Conservation (phyloP, 2,797 vertebrate species). For the Tokudaia tokunoshimensis region DNA sequence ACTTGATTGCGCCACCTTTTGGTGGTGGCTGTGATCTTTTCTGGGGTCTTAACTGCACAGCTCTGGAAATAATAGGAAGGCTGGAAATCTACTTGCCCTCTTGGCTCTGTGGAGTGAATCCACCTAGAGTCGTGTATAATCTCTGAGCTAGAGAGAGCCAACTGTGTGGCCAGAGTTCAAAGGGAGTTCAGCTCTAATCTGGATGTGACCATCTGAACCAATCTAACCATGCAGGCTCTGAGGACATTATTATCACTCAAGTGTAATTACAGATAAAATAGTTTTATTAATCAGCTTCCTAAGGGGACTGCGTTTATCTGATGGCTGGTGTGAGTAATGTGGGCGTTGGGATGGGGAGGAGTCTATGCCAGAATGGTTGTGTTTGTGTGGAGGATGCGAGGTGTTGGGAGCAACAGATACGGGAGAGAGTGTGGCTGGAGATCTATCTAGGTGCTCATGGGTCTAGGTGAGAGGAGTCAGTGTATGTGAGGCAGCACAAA, state of each 20-base stretch:
- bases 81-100: constrained; percentile 49
- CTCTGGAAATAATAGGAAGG: constrained; percentile 21
- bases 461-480: not conserved
- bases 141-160: constrained; percentile 70
- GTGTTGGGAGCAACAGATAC: fast-evolving
- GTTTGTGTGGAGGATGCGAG: not conserved
- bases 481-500: fast-evolving
- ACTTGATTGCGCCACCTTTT: not conserved
- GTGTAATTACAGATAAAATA: constrained; percentile 85
- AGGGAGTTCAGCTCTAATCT: constrained; percentile 80
- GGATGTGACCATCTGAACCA: constrained; percentile 67
- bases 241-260: constrained; percentile 81
- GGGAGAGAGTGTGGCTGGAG: not conserved
- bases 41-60: not conserved
- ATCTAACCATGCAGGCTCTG: constrained; percentile 73
- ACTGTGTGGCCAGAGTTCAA: constrained; percentile 63
- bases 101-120: constrained; percentile 31
- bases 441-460: not conserved
- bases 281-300: constrained; percentile 84
- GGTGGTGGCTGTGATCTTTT: not conserved
- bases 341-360: not conserved
- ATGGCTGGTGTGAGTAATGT: constrained; percentile 69
- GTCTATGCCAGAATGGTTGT: not conserved
- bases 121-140: constrained; percentile 49
- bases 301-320: constrained; percentile 81